Evolutionary conservation across 2,888 invertebrate species (phyloP).

Genomic region (Petrophora chlorosata): DNA sequence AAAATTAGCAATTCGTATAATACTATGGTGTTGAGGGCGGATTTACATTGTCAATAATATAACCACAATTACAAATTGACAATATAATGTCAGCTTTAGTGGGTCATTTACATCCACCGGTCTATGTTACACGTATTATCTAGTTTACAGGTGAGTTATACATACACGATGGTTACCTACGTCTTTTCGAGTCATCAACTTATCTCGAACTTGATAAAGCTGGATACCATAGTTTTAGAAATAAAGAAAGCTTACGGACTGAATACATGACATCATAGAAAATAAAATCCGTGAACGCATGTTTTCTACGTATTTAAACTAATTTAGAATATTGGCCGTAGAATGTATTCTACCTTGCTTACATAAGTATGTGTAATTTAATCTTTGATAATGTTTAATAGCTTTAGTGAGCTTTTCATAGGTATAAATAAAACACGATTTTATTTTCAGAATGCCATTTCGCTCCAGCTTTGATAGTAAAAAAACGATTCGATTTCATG

Average conservation of each 20-base stretch:
- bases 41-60: constrained; percentile 49
- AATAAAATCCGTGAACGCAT: too few species aligned
- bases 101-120: constrained; percentile 42
- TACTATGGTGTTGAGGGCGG: constrained; percentile 48
- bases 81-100: constrained; percentile 38
- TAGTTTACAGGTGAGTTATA: constrained; percentile 25
- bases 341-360: too few species aligned
- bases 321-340: too few species aligned
- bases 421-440: too few species aligned
- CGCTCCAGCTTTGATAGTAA: too few species aligned
- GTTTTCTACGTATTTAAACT: too few species aligned
- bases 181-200: constrained; percentile 3
- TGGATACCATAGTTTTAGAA: constrained; percentile 17
- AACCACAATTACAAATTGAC: constrained; percentile 34
- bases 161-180: constrained; percentile 8
- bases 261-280: neutral
- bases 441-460: too few species aligned
- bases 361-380: too few species aligned
- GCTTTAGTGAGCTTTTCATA: too few species aligned
- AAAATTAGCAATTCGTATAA: constrained; percentile 62
- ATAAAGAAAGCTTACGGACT: constrained; percentile 2
- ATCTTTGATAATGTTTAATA: too few species aligned
- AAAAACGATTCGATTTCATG: too few species aligned
- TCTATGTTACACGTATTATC: constrained; percentile 24
- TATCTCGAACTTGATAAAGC: constrained; percentile 21